phyloP scores from a whole-genome alignment of 2,888 invertebrate species.

The Acleris laterana region DNA sequence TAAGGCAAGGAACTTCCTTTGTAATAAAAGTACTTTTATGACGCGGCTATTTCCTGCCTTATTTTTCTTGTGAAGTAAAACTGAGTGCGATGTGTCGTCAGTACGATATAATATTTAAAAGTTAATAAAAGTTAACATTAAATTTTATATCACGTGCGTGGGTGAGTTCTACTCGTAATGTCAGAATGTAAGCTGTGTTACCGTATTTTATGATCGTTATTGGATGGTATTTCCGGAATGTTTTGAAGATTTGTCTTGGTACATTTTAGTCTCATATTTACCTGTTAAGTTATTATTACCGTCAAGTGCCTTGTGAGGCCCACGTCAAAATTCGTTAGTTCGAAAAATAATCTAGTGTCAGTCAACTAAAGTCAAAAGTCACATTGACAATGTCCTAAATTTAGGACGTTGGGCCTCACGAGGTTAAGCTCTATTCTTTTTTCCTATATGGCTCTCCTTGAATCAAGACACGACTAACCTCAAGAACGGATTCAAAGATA shows the following conservation, averaged over 20 bases:
- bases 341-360: too few relatives aligned
- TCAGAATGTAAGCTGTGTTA: neutral
- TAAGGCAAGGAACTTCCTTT: slow-evolving; percentile 1
- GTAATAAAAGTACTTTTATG: slow-evolving; percentile 15
- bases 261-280: neutral
- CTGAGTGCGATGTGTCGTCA: slow-evolving; percentile 3
- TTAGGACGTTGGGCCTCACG: too few relatives aligned
- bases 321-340: too few relatives aligned
- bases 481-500: too few relatives aligned
- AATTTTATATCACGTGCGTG: slow-evolving; percentile 1
- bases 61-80: slow-evolving; percentile 1
- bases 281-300: neutral
- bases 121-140: slow-evolving; percentile 6
- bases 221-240: neutral
- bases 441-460: too few relatives aligned
- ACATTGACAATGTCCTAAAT: too few relatives aligned
- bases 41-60: slow-evolving; percentile 6
- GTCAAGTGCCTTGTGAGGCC: too few relatives aligned
- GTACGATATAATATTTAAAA: slow-evolving; percentile 3
- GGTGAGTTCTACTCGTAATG: neutral
- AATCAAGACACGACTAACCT: too few relatives aligned
- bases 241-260: neutral
- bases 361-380: too few relatives aligned
- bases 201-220: neutral
- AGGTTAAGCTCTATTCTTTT: neutral